These are phyloP conservation scores for Myotis myotis DNA, from an alignment of 2,797 vertebrate genomes.

Conservation along the genomic window DNA sequence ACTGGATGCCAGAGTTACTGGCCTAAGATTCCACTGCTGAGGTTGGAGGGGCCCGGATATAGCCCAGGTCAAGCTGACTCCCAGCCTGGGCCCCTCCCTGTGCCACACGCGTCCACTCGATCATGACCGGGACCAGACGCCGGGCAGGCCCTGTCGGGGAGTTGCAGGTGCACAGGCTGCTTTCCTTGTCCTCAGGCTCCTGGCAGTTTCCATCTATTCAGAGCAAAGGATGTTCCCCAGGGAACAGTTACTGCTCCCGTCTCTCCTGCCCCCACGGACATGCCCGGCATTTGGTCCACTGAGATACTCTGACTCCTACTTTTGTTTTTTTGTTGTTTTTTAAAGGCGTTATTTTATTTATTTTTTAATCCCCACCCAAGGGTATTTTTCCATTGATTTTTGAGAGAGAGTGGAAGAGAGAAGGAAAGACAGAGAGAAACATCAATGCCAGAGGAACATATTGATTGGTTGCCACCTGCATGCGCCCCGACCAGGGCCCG, in stretches of 20 bases:
- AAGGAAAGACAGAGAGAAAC: too few relatives aligned
- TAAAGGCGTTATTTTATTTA: too few relatives aligned
- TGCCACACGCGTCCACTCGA: fast-evolving
- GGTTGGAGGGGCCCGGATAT: background rate
- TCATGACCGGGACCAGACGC: fast-evolving
- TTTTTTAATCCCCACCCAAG: too few relatives aligned
- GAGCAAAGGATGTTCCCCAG: background rate
- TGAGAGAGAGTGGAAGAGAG: too few relatives aligned
- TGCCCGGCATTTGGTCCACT: background rate
- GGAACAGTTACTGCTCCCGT: background rate
- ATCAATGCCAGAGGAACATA: too few relatives aligned
- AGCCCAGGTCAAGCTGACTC: background rate
- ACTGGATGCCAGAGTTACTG: background rate
- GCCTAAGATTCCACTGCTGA: background rate
- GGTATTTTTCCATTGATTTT: too few relatives aligned
- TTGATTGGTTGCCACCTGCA: too few relatives aligned
- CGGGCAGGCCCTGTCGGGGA: background rate
- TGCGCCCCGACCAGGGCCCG: too few relatives aligned
- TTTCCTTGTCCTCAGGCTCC: background rate
- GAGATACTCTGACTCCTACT: background rate
- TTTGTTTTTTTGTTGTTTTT: background rate
- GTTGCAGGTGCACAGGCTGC: fast-evolving
- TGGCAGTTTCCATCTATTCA: background rate
- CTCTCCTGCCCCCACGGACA: background rate
- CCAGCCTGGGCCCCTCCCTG: too few relatives aligned